A percentile compares a stretch with the other conserved stretches of the same genome.
Evolutionary conservation across 1,140 invertebrate species (phyloP).

Genomic region (Coptotermes formosanus): DNA sequence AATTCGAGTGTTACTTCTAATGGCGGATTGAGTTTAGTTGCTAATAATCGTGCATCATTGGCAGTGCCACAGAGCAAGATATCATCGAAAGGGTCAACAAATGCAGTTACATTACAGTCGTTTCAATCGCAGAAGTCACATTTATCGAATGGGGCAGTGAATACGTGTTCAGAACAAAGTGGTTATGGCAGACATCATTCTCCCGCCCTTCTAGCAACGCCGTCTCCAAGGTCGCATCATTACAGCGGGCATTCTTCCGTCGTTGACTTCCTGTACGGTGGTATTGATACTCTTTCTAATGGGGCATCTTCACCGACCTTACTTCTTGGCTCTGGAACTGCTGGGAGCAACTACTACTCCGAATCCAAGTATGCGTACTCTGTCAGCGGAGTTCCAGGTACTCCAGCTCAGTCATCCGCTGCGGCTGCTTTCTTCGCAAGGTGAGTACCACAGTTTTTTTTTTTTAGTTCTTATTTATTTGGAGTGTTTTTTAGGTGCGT

Average conservation of each 20-base stretch:
- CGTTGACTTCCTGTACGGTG: not conserved
- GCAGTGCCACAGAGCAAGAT: not conserved
- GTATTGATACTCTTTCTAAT: not conserved
- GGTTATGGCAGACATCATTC: not conserved
- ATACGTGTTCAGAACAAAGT: not conserved
- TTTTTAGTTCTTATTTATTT: no score
- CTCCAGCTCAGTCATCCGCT: conserved; percentile 49
- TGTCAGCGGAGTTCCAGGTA: conserved; percentile 49
- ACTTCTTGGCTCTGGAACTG: not conserved
- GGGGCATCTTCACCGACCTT: not conserved
- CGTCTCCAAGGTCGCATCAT: not conserved
- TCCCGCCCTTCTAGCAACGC: not conserved
- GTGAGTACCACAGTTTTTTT: conserved; percentile 40
- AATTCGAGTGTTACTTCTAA: not conserved
- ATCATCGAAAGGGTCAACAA: not conserved
- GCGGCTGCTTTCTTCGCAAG: conserved; percentile 53
- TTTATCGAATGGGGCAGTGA: not conserved
- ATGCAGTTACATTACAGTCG: no score
- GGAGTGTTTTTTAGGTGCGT: no score
- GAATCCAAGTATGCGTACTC: conserved; percentile 51
- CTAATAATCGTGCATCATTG: not conserved
- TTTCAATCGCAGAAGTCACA: not conserved
- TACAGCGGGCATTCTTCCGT: not conserved
- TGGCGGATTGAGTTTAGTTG: not conserved
- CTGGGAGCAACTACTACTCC: conserved; percentile 41